These are phyloP conservation scores for Agonopterix heracliana DNA, from an alignment of 2,888 invertebrate species.

Conservation along the genomic window DNA sequence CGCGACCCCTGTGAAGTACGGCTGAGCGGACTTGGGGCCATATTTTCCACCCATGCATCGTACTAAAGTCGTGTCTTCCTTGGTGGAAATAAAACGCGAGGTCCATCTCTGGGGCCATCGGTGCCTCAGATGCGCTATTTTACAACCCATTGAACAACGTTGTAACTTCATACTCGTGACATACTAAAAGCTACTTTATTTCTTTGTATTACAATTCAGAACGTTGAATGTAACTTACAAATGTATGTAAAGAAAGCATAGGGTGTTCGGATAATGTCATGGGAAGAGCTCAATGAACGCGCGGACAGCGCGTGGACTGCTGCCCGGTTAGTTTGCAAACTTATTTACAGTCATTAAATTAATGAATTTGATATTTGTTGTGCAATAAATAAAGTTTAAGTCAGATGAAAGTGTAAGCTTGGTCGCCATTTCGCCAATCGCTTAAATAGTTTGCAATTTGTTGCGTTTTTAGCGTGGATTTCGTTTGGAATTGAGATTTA, in stretches of 20 bases:
- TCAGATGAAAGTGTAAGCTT: constrained; percentile 16
- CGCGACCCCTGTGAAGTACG: constrained; percentile 69
- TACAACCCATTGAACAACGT: constrained; percentile 24
- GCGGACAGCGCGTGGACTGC: constrained; percentile 72
- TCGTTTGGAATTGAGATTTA: too few relatives aligned
- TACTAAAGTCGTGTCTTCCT: constrained; percentile 72
- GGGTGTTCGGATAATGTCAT: constrained; percentile 63
- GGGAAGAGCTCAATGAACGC: constrained; percentile 74
- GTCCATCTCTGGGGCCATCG: constrained; percentile 75
- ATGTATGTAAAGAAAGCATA: constrained; percentile 1
- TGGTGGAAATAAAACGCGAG: constrained; percentile 73
- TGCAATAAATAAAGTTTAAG: constrained; percentile 23
- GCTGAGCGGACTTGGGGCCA: constrained; percentile 68
- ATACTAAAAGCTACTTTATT: too few relatives aligned
- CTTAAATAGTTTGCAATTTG: neutral
- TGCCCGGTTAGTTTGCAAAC: constrained; percentile 53
- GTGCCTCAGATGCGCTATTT: constrained; percentile 71
- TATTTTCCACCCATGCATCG: constrained; percentile 72
- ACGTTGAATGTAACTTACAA: neutral
- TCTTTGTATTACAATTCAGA: too few relatives aligned
- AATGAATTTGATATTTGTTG: constrained; percentile 36
- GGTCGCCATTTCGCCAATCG: neutral
- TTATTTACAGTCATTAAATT: constrained; percentile 33
- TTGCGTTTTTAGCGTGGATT: too few relatives aligned
- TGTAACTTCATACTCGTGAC: constrained; percentile 16